Evolutionary conservation across 2,888 invertebrate species (phyloP).

Genomic region (Sclerodermus sp.): DNA sequence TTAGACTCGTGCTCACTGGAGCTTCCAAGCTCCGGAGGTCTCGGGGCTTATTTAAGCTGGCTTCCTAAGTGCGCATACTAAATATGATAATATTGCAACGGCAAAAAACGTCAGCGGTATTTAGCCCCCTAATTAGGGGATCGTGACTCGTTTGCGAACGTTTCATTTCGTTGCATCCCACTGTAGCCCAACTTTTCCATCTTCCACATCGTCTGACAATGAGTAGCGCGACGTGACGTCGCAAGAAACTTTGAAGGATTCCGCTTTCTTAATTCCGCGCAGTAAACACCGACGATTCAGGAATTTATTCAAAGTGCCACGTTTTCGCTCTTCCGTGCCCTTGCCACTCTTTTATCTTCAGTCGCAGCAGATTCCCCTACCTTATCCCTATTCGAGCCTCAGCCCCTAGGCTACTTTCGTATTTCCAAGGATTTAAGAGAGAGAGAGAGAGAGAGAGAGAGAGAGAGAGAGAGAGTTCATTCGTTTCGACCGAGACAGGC

Average conservation of each 20-base stretch:
- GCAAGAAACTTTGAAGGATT: slow-evolving; percentile 9
- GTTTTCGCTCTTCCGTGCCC: too few relatives aligned
- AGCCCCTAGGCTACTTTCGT: too few relatives aligned
- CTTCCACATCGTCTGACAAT: slow-evolving; percentile 19
- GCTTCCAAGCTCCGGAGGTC: slow-evolving; percentile 44
- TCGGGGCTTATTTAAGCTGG: slow-evolving; percentile 55
- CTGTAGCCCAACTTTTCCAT: slow-evolving; percentile 22
- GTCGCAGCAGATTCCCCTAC: too few relatives aligned
- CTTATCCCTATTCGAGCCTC: too few relatives aligned
- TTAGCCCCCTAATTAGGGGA: slow-evolving; percentile 56
- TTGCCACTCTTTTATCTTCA: too few relatives aligned
- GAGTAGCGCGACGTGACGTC: slow-evolving; percentile 29
- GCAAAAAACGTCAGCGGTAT: slow-evolving; percentile 56
- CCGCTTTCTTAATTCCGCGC: too few relatives aligned
- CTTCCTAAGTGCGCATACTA: slow-evolving; percentile 57
- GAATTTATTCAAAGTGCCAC: too few relatives aligned
- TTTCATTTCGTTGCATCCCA: slow-evolving; percentile 46
- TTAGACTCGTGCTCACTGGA: slow-evolving; percentile 48
- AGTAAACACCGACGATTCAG: too few relatives aligned
- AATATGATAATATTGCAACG: slow-evolving; percentile 58
- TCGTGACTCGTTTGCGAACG: slow-evolving; percentile 57
- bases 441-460: too few relatives aligned
- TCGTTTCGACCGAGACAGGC: too few relatives aligned
- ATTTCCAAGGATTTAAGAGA: too few relatives aligned
- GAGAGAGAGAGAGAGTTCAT: too few relatives aligned